These are phyloP conservation scores for Nannoperca obscura DNA, from an alignment of 2,797 vertebrate species.

Conservation along the genomic window DNA sequence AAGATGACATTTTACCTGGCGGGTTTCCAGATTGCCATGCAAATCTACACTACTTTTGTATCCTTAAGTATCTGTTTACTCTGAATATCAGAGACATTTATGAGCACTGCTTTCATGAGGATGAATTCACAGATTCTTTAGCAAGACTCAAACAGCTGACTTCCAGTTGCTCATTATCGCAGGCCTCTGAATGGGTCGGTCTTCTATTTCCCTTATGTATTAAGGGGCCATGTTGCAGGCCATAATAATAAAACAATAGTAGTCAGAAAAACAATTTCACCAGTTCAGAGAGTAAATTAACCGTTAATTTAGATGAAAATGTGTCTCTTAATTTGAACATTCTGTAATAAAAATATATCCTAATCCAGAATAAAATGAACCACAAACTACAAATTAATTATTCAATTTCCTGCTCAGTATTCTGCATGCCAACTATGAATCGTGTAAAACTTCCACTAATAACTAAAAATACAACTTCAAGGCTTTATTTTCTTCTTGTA, in stretches of 20 bases:
- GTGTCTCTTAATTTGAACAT: neutral
- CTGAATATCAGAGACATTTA: neutral
- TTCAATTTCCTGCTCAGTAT: neutral
- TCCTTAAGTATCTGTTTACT: neutral
- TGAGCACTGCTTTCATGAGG: neutral
- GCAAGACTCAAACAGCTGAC: neutral
- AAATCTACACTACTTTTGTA: slow-evolving; percentile 4
- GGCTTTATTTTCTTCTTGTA: neutral
- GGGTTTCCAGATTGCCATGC: slow-evolving; percentile 18
- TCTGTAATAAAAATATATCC: neutral
- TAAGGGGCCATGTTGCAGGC: neutral
- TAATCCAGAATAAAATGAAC: neutral
- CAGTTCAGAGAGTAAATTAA: neutral
- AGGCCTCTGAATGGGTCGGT: neutral
- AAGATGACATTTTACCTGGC: slow-evolving; percentile 19
- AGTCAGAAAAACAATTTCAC: slow-evolving; percentile 9
- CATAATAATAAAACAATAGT: no score
- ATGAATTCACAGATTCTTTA: neutral
- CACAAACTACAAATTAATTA: neutral
- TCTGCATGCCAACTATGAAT: neutral
- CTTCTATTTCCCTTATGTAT: neutral
- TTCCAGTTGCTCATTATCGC: neutral
- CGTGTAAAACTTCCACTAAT: neutral
- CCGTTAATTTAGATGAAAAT: slow-evolving; percentile 6
- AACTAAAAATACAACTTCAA: neutral